Evolutionary conservation across 2,888 invertebrate species (phyloP), one percentile per base, ranked within the genome.

Genomic region (Harpalus rufipes): DNA sequence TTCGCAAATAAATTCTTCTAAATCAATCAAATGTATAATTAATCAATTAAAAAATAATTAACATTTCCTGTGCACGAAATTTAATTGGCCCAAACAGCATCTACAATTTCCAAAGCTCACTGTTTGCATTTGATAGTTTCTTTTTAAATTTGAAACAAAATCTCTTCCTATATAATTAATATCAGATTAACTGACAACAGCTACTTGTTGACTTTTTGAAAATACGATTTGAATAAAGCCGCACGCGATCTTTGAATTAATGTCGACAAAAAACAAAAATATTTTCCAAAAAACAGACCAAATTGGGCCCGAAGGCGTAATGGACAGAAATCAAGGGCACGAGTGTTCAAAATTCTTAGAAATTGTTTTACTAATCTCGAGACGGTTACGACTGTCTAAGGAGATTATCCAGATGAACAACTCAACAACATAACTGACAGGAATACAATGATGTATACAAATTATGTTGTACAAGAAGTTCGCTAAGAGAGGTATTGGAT

Each of bases 201-300:
- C 84, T 84, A 84, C 84, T 84, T 84, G 84, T 84, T 84, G 84
- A 84, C 65, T 84, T 83, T 84, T 84, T 84, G 84, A 84, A 84
- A 84, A 78, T 78, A 61, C 78, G 78, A 84, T 84, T 76, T 84
- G 78, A 84, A 84, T 84, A 84, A 41, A 5, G 61, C 63, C 59
- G 56, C 84, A 84, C 84, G 84, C 84, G 65, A 84, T 63, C 63
- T 78, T 63, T 59, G 78, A 84, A 84, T 84, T 84, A 84, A 84
- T 76, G 63, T 51, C 12, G 32, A 63, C 14, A 81, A 81, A 81
- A 81, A 68, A 68, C 51, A 5, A 72, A 72, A 58, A 72, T 68
- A 81, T 81, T 81, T 81, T 81, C 56, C 51, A 81, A 81, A 81
- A 81, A 68, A 81, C n/a, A 81, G n/a, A 12, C 68, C 32, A 83